These are phyloP conservation scores for Apus apus DNA, from an alignment of 2,113 vertebrate genomes.

Conservation along the genomic window DNA sequence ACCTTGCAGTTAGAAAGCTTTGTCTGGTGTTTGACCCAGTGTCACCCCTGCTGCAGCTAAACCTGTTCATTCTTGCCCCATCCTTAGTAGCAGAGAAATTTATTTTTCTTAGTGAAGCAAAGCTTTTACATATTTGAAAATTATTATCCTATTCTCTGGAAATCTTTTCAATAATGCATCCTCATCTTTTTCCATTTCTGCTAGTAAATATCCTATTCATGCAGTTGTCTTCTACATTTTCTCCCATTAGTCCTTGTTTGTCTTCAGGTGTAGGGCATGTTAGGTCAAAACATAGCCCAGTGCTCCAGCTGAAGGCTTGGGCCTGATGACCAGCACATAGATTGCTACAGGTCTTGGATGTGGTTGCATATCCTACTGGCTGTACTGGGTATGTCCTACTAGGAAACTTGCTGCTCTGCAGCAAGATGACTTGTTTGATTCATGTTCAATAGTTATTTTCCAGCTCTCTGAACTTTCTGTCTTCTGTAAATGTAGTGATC, in stretches of 20 bases:
- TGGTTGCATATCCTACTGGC: neutral
- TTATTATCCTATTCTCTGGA: neutral
- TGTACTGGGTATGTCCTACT: neutral
- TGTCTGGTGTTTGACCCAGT: neutral
- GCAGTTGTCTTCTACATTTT: neutral
- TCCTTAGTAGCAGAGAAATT: neutral
- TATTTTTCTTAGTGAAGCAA: neutral
- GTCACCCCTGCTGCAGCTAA: neutral
- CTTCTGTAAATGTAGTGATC: neutral
- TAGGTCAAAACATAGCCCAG: neutral
- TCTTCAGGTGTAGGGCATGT: neutral
- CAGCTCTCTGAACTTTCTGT: neutral
- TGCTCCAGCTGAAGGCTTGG: neutral
- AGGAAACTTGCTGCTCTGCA: neutral
- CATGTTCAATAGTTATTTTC: neutral
- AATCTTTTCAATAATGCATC: neutral
- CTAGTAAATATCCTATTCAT: neutral
- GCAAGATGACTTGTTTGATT: neutral
- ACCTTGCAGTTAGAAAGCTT: neutral
- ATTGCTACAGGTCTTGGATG: rapidly evolving
- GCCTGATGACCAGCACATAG: neutral
- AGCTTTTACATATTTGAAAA: neutral
- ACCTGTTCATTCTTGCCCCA: conserved; percentile 21
- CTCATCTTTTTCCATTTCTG: neutral
- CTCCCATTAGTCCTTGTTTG: neutral